Percentiles rank a stretch among this genome's conserved stretches.
Evolutionary conservation across 2,113 vertebrate species (phyloP).

Genomic region (Chamaetylas fuelleborni): DNA sequence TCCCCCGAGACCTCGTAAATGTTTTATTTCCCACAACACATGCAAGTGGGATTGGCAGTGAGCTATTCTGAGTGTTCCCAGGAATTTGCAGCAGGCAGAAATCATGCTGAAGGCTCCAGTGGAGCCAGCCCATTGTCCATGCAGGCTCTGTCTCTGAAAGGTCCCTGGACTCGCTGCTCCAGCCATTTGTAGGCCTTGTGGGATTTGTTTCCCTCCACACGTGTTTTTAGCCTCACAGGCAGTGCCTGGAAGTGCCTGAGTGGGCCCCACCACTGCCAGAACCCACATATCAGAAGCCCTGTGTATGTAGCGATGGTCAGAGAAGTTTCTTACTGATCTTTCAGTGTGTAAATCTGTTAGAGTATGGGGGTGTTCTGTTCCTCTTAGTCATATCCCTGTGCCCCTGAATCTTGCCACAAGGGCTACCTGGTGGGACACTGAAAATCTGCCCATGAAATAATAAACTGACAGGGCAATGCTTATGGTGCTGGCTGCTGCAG

Average conservation of each 20-base stretch:
- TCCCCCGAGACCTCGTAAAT: background rate
- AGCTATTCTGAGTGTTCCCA: background rate
- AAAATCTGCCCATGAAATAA: background rate
- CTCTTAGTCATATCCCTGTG: background rate
- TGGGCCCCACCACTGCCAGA: background rate
- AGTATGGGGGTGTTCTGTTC: background rate
- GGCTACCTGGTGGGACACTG: background rate
- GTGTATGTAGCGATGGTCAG: rapidly evolving
- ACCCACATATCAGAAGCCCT: background rate
- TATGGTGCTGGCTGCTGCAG: background rate
- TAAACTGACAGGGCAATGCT: background rate
- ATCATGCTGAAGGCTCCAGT: background rate
- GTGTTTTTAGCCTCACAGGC: background rate
- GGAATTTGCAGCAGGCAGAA: background rate
- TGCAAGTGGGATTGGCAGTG: background rate
- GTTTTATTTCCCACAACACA: constrained; percentile 24
- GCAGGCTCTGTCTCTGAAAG: background rate
- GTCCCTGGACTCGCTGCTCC: background rate
- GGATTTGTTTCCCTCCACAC: background rate
- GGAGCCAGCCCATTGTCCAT: background rate
- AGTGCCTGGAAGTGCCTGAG: background rate
- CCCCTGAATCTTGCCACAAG: rapidly evolving
- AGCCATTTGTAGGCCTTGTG: background rate
- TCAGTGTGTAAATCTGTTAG: background rate
- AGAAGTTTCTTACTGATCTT: background rate